Evolutionary conservation across 2,113 vertebrate species (phyloP).

Genomic region (Dolichallabes microphthalmus): DNA sequence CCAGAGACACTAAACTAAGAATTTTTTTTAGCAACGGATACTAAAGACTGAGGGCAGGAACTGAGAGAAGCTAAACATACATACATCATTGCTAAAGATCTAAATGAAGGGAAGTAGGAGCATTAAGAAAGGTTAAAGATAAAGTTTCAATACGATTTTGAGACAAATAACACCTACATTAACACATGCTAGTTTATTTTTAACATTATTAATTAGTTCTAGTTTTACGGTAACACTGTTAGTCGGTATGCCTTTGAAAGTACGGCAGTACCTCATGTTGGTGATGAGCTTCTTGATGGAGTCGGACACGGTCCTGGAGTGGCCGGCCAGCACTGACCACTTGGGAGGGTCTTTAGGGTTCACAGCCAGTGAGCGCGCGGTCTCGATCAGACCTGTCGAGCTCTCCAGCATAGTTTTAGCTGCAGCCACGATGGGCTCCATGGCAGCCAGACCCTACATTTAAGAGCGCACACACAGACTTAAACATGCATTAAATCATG

Average conservation of each 20-base stretch:
- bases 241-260: not conserved
- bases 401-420: conserved; percentile 94
- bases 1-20: not conserved
- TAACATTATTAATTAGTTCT: not conserved
- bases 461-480: not conserved
- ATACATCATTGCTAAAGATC: not conserved
- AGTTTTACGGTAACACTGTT: not conserved
- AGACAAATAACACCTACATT: not conserved
- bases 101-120: not conserved
- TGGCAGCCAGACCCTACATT: conserved; percentile 83
- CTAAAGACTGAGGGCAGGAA: not conserved
- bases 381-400: conserved; percentile 92
- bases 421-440: conserved; percentile 90
- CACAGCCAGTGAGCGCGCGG: conserved; percentile 89
- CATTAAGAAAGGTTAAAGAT: not conserved
- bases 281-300: conserved; percentile 99
- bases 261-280: conserved; percentile 84
- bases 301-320: conserved; percentile 94
- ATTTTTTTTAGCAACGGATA: not conserved
- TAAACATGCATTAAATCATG: not conserved
- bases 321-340: conserved; percentile 92
- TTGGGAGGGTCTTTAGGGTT: conserved; percentile 94
- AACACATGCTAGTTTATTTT: no score
- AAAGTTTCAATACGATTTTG: not conserved
- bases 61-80: not conserved